A percentile compares a stretch with the other conserved stretches of the same genome.
phyloP scores from a whole-genome alignment of 2,888 invertebrate species.

The Drosophila pseudotalamancana region DNA sequence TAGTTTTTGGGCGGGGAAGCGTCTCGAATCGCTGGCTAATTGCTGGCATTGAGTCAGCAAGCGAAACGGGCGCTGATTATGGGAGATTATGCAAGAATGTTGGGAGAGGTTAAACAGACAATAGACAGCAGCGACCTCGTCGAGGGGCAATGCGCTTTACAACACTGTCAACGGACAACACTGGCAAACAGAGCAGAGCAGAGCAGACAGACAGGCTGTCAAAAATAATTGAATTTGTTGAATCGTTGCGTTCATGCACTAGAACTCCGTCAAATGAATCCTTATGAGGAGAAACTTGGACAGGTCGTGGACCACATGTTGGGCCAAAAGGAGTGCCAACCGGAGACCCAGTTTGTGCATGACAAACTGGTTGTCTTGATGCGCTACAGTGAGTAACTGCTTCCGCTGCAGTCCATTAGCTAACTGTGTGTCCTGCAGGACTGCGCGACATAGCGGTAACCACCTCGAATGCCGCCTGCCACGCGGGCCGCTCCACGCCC shows the following conservation, averaged over 20 bases:
- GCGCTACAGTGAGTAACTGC: conserved; percentile 38
- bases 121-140: not conserved
- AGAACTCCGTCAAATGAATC: conserved; percentile 2
- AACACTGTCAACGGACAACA: not conserved
- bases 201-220: not conserved
- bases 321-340: not conserved
- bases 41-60: conserved; percentile 43
- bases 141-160: not conserved
- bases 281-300: not conserved
- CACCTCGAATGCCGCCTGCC: conserved; percentile 7
- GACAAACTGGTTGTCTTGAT: conserved; percentile 9
- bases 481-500: conserved; percentile 41
- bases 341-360: not conserved
- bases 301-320: conserved; percentile 28
- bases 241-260: not conserved
- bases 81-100: conserved; percentile 66
- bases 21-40: conserved; percentile 56
- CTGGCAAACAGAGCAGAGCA: not conserved
- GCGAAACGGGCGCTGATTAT: conserved; percentile 42
- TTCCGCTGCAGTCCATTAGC: not conserved
- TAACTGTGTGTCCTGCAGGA: conserved; percentile 15
- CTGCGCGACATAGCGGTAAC: conserved; percentile 20
- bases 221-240: not conserved
- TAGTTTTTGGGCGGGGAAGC: conserved; percentile 65
- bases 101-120: conserved; percentile 35